phyloP scores from a whole-genome alignment of 2,888 invertebrate species.

The Cephus nigrinus region DNA sequence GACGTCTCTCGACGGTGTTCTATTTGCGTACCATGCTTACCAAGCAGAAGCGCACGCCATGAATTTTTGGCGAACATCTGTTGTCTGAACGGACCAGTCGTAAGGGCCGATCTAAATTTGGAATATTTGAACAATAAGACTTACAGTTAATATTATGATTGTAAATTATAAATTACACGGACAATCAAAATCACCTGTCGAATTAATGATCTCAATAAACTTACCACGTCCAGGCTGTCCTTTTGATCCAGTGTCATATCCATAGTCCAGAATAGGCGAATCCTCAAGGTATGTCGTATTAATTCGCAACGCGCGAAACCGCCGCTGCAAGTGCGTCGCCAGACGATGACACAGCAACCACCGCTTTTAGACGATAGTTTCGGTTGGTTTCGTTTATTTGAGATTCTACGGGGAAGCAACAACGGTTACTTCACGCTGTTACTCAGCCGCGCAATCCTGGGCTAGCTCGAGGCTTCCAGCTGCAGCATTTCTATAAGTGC shows the following conservation, averaged over 20 bases:
- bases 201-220: neutral
- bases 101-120: constrained; percentile 2
- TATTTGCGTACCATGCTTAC: constrained; percentile 41
- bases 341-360: constrained; percentile 51
- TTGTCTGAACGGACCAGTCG: constrained; percentile 18
- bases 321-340: constrained; percentile 35
- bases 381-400: constrained; percentile 44
- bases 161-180: neutral
- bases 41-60: constrained; percentile 19
- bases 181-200: neutral
- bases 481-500: neutral
- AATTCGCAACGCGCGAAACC: constrained; percentile 10
- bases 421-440: constrained; percentile 7
- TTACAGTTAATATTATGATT: neutral
- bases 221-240: neutral
- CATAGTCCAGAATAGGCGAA: neutral
- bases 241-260: neutral
- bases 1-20: constrained; percentile 51
- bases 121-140: constrained; percentile 8
- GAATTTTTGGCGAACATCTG: constrained; percentile 36
- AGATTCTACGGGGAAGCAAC: constrained; percentile 24
- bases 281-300: neutral
- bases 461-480: neutral
- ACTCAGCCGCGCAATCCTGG: neutral
- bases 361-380: constrained; percentile 43